Evolutionary conservation across 2,888 invertebrate genomes (phyloP), one percentile per base, ranked within the genome.

Genomic region (Hydraecia micacea): DNA sequence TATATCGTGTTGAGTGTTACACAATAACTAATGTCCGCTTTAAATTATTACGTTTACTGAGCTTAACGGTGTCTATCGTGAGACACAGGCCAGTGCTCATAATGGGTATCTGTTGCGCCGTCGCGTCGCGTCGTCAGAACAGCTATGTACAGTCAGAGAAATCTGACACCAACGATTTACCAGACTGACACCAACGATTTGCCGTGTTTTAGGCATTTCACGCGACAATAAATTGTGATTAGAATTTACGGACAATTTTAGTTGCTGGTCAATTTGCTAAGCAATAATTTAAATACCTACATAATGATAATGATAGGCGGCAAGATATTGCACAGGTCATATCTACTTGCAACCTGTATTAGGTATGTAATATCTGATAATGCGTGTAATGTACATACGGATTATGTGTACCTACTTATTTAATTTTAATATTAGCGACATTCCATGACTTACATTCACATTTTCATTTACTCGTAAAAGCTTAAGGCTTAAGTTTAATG

Each of bases 401-500:
- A 39, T 42, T 32, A 42, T 32, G 32, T 15, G 7, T 49, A 68
- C 25, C 28, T 52, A 52, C 52, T 4, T n/a, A 32, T 62, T 67
- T 39, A 42, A 39, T 62, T 77, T 28, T 58, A 68, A 69, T 58
- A 39, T 60, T 36, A 71, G 55, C 32, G 39, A 77, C 21, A 63
- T 71, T 83, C 77, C 80, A 79, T 84, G 55, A 79, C 84, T 60
- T 55, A 52, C 52, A 42, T 71, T 70, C 1, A 9, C 76, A 75
- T 80, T 49, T 52, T 46, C 15, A 46, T n/a, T 60, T 42, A 11
- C 13, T 42, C 42, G 11, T 42, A 46, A n/a, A 55, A 49, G 52
- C 15, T 66, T 55, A 36, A 18, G 28, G 39, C 15, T 68, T 60
- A 60, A 73, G 46, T 77, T 73, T 36, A 69, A 32, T 60, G n/a